phyloP scores from a whole-genome alignment of 1,140 invertebrate genomes.

The Camponotus floridanus region DNA sequence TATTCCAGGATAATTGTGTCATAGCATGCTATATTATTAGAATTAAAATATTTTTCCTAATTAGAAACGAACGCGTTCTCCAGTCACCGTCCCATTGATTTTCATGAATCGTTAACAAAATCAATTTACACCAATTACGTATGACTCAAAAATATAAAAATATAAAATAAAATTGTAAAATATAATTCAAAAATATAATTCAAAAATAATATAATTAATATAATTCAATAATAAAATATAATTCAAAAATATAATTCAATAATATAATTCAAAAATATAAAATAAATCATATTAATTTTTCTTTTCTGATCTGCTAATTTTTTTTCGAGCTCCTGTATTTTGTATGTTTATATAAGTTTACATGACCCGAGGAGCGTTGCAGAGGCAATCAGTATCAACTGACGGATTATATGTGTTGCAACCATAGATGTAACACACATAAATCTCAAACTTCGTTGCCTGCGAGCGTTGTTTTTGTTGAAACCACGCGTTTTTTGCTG shows the following conservation, averaged over 20 bases:
- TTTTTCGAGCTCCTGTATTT: not conserved
- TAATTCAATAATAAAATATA: too few species aligned
- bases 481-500: constrained; percentile 42
- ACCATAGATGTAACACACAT: constrained; percentile 49
- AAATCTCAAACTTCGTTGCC: constrained; percentile 36
- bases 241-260: too few species aligned
- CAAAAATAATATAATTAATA: too few species aligned
- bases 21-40: not conserved
- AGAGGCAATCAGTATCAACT: constrained; percentile 35
- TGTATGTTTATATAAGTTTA: constrained; percentile 32
- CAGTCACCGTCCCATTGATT: not conserved
- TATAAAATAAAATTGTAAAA: too few species aligned
- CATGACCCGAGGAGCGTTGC: not conserved
- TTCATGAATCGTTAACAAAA: constrained; percentile 1
- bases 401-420: constrained; percentile 27
- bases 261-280: not conserved
- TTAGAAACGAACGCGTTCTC: not conserved
- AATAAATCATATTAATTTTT: not conserved
- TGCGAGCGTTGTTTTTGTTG: constrained; percentile 53
- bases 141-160: too few species aligned
- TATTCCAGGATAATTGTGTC: constrained; percentile 37
- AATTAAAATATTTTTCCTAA: constrained; percentile 21
- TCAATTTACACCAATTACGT: not conserved
- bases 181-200: too few species aligned
- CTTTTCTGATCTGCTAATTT: not conserved